A percentile compares a stretch with the other conserved stretches of the same genome.
These are phyloP conservation scores for Nerophis lumbriciformis DNA, from an alignment of 2,113 vertebrate species.

Conservation along the genomic window DNA sequence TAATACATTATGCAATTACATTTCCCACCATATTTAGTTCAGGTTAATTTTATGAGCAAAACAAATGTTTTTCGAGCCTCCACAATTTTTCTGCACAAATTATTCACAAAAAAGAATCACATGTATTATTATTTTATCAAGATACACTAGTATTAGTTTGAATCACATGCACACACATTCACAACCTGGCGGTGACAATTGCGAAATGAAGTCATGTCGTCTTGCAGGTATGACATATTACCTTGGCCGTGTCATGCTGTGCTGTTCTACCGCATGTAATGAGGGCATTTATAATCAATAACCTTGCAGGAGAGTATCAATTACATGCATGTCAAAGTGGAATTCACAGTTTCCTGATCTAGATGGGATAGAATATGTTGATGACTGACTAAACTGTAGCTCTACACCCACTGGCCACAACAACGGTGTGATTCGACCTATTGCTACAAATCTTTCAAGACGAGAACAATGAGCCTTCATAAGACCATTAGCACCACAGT, in stretches of 20 bases:
- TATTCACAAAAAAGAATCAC: not conserved
- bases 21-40: constrained; percentile 3
- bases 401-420: too few species aligned
- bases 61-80: constrained; percentile 7
- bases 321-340: constrained; percentile 24
- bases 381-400: too few species aligned
- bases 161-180: not conserved
- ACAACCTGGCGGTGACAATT: not conserved
- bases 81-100: constrained; percentile 15
- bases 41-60: constrained; percentile 11
- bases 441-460: too few species aligned
- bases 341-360: constrained; percentile 9
- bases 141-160: not conserved
- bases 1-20: constrained; percentile 12
- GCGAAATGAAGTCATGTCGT: not conserved
- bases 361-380: constrained; percentile 8
- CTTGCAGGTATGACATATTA: not conserved
- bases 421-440: too few species aligned
- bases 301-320: constrained; percentile 16
- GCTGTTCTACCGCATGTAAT: constrained; percentile 7
- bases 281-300: constrained; percentile 23
- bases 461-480: too few species aligned
- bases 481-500: too few species aligned
- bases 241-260: constrained; percentile 6
- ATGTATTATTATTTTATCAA: not conserved